Evolutionary conservation across 2,113 vertebrate species (phyloP).

Genomic region (Bubo scandiacus): DNA sequence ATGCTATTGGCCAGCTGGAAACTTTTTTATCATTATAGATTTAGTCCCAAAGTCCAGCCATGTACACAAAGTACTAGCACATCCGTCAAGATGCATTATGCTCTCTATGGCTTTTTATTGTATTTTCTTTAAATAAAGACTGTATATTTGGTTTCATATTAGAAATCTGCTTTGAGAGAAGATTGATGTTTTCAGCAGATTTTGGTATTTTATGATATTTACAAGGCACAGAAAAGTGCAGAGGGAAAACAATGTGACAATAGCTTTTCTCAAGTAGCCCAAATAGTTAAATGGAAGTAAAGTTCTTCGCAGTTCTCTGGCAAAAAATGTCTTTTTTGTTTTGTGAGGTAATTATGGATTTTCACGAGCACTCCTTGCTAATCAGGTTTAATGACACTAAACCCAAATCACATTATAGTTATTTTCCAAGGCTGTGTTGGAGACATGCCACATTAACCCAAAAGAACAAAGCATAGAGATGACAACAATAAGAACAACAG

Average conservation of each 20-base stretch:
- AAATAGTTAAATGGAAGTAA: neutral
- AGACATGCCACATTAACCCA: conserved; percentile 42
- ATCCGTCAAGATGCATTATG: neutral
- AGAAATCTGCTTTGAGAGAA: conserved; percentile 5
- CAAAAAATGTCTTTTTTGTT: conserved; percentile 23
- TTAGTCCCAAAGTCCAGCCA: neutral
- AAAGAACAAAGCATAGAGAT: conserved; percentile 24
- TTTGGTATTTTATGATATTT: neutral
- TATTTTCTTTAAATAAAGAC: conserved; percentile 3
- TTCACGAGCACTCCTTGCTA: conserved; percentile 60
- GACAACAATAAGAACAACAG: neutral
- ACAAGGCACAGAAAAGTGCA: neutral
- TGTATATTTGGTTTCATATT: neutral
- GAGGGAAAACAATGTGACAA: neutral
- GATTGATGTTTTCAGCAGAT: neutral
- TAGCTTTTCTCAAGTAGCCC: neutral
- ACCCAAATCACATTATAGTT: conserved; percentile 65
- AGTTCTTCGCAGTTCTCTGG: conserved; percentile 4
- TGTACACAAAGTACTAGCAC: neutral
- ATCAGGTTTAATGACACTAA: conserved; percentile 67
- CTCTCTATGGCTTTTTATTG: neutral
- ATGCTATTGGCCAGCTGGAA: neutral
- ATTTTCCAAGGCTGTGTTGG: conserved; percentile 48
- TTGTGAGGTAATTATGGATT: conserved; percentile 66
- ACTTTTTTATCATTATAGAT: neutral